These are phyloP conservation scores for sheep (Ovis aries) DNA, from an alignment of 2,113 vertebrate genomes.

Conservation along the genomic window ARS-UI_Ramb_v3.0 NC_056080.1:103491501-103492000, in stretches of 20 bases:
- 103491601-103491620: background rate
- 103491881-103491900: background rate
- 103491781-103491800: background rate
- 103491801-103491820: background rate
- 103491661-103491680: background rate
- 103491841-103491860: background rate
- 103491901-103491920: background rate
- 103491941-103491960: background rate
- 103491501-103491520: background rate
- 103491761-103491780: background rate
- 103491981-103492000: background rate
- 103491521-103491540: background rate
- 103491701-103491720: background rate
- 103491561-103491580: constrained; percentile 2
- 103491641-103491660: background rate
- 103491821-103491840: background rate
- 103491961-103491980: background rate
- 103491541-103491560: background rate
- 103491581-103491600: background rate
- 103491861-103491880: background rate
- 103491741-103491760: background rate
- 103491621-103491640: background rate
- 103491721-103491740: constrained; percentile 1
- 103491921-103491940: constrained; percentile 12
- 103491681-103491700: background rate